phyloP scores from a whole-genome alignment of 2,888 invertebrate genomes.

The Pterobdella sp. region DNA sequence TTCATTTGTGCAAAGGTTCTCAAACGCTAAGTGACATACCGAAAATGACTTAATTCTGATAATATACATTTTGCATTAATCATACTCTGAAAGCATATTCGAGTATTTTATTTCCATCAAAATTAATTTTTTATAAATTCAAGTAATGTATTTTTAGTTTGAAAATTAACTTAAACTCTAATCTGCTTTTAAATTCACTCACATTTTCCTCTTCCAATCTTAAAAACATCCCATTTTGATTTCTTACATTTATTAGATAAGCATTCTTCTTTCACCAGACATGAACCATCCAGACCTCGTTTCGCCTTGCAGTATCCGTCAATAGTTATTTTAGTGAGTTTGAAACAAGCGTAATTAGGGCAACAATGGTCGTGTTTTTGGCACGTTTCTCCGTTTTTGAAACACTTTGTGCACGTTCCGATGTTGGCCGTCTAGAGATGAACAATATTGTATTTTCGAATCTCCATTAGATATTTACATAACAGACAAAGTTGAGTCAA shows the following conservation, averaged over 20 bases:
- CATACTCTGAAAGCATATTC: too few relatives aligned
- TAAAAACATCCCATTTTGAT: not conserved
- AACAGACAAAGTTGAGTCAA: not conserved
- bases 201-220: not conserved
- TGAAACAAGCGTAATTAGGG: not conserved
- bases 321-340: not conserved
- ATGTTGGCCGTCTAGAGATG: not conserved
- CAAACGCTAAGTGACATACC: too few relatives aligned
- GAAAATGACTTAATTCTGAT: too few relatives aligned
- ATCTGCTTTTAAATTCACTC: not conserved
- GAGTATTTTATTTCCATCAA: too few relatives aligned
- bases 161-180: too few relatives aligned
- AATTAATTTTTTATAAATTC: too few relatives aligned
- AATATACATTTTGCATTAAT: too few relatives aligned
- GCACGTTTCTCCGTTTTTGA: not conserved
- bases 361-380: conserved; percentile 5
- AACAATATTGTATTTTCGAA: not conserved
- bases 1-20: too few relatives aligned
- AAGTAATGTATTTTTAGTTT: too few relatives aligned
- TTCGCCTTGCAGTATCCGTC: not conserved
- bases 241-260: not conserved
- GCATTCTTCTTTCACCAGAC: not conserved
- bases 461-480: too few relatives aligned
- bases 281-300: not conserved
- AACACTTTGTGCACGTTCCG: not conserved